A percentile compares a stretch with the other conserved stretches of the same genome.
phyloP scores from a whole-genome alignment of 2,797 vertebrate species.

The Ptychadena robeensis region DNA sequence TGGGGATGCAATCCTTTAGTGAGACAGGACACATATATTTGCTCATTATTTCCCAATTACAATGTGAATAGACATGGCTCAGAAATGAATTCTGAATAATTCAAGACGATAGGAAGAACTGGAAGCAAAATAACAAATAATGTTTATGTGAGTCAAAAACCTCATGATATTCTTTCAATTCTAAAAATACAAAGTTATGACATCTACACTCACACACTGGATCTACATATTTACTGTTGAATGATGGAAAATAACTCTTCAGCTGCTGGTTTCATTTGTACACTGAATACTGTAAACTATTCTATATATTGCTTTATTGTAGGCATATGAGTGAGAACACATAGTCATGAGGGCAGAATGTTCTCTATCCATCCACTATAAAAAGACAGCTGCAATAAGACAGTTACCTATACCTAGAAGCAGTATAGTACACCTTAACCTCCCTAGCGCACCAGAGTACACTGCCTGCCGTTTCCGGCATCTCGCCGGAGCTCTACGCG shows the following conservation, averaged over 20 bases:
- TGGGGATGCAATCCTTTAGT: conserved; percentile 15
- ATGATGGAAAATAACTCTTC: not conserved
- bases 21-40: conserved; percentile 41
- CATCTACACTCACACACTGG: not conserved
- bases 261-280: no score
- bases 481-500: no score
- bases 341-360: no score
- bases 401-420: no score
- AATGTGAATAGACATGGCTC: conserved; percentile 12
- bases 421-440: no score
- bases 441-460: no score
- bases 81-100: conserved; percentile 7
- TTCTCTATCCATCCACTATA: no score
- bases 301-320: no score
- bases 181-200: not conserved
- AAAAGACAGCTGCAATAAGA: no score
- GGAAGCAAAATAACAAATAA: not conserved
- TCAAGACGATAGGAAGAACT: not conserved
- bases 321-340: no score
- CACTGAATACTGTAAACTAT: no score
- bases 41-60: conserved; percentile 54
- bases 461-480: no score
- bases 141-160: not conserved
- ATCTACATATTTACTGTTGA: not conserved
- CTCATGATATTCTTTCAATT: not conserved